Base-by-base conservation (phyloP, 2,797 vertebrate species). In the Hipposideros larvatus region DNA sequence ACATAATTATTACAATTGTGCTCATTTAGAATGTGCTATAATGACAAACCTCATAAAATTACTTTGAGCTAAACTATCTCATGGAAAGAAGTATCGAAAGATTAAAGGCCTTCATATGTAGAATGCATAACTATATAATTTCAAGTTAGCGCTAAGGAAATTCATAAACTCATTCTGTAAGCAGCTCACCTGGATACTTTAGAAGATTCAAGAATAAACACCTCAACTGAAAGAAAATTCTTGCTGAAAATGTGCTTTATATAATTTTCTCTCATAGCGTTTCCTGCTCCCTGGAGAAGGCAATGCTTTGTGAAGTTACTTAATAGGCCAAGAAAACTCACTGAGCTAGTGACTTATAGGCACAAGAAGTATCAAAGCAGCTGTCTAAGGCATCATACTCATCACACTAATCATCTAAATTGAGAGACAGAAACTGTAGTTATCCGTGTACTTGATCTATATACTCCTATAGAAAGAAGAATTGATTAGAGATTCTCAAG, bases 281-380 rank as follows among this genome's bases (percentile, higher is more conserved):
- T 90, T 88, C 53, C 51, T 88, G 43, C 57, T 94, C 65, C 78
- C 28, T 86, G 43, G 88, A 95, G 91, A 95, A 75, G 73, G 43
- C 48, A 95, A 37, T 70, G 73, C 57, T 94, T 86, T 94, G 61
- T 65, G 37, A 92, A 96, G 77, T 91, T 92, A 79, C 53, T 78
- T 92, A 92, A 96, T 74, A 61, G 82, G 74, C 41, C 82, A 96
- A 87, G 78, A 94, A 95, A 95, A 90, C 55, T 97, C 85, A 88
- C 61, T 34, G 55, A 63, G 55, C 48, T 92, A 59, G 37, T 87
- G 77, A 86, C 14, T 75, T 77, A 46, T 0, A 92, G 55, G n/a
- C 85, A 92, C 16, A 78, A 41, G 43, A 90, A 96, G 19, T 92
- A 80, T 65, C 55, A 92, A 88, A 92, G 34, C 34, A 74, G 68